Evolutionary conservation across 2,113 vertebrate species (phyloP).

Genomic region (Pangasianodon gigas): DNA sequence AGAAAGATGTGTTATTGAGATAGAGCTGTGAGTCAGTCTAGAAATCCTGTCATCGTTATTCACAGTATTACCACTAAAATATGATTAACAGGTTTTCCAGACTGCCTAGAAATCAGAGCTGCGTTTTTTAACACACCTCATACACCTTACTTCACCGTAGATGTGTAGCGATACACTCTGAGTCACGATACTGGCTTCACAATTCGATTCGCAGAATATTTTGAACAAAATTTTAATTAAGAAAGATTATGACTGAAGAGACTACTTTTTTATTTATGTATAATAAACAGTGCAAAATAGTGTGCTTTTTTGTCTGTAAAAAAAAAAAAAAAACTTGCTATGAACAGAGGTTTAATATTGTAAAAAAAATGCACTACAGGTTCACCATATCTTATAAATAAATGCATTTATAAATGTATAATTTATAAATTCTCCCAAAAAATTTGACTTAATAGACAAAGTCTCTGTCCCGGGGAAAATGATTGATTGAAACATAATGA

Average conservation of each 20-base stretch:
- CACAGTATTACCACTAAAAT: neutral
- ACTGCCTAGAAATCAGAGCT: neutral
- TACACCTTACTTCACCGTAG: neutral
- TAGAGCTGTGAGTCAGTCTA: neutral
- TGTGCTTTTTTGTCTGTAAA: too few relatives aligned
- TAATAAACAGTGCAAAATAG: too few relatives aligned
- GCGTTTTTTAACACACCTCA: neutral
- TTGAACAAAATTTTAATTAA: too few relatives aligned
- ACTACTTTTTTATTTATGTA: too few relatives aligned
- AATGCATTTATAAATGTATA: neutral
- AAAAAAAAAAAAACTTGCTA: neutral
- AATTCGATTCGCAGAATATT: too few relatives aligned
- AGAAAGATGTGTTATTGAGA: neutral
- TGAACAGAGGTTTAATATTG: too few relatives aligned
- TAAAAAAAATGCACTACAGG: too few relatives aligned
- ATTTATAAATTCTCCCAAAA: neutral
- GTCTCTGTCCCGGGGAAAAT: too few relatives aligned
- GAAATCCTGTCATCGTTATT: neutral
- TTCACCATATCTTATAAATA: too few relatives aligned
- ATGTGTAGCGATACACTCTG: neutral
- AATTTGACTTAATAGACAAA: too few relatives aligned
- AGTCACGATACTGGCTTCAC: neutral
- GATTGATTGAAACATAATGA: too few relatives aligned
- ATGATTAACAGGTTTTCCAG: neutral
- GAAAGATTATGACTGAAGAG: too few relatives aligned